Conservation (phyloP, 2,797 vertebrate genomes). For the Enteromius mattozi region DNA sequence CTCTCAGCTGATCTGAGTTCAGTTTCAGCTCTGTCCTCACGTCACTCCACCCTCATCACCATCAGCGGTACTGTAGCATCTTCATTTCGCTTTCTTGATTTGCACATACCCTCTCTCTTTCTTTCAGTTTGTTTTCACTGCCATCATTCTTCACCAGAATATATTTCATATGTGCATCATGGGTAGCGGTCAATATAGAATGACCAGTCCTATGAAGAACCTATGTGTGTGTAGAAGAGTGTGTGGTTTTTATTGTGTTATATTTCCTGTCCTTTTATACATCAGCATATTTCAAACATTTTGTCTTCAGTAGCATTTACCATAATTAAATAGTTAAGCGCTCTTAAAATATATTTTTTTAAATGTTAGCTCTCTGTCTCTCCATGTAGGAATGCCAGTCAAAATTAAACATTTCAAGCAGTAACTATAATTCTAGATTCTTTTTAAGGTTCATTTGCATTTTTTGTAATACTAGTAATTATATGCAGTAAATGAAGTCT, state of each 20-base stretch:
- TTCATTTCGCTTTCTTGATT: conserved; percentile 51
- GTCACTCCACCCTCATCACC: conserved; percentile 68
- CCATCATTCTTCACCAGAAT: not conserved
- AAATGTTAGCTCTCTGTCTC: not conserved
- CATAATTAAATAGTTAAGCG: not conserved
- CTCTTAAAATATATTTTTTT: not conserved
- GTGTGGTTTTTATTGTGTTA: conserved; percentile 29
- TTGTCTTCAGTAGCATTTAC: not conserved
- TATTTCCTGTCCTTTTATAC: conserved; percentile 17
- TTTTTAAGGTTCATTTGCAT: not conserved
- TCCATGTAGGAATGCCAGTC: not conserved
- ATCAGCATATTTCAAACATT: conserved; percentile 48
- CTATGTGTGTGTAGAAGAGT: conserved; percentile 26
- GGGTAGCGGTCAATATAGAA: not conserved
- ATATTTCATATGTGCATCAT: conserved; percentile 17
- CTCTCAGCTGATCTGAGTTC: conserved; percentile 73
- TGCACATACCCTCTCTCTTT: conserved; percentile 34
- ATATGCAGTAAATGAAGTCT: not conserved
- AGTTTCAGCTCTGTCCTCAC: conserved; percentile 77
- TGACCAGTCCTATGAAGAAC: conserved; percentile 12
- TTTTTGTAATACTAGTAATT: not conserved
- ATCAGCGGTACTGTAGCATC: conserved; percentile 78
- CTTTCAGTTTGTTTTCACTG: not conserved
- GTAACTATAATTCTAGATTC: not conserved
- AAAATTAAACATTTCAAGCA: not conserved